Evolutionary conservation across 2,888 invertebrate species (phyloP), one percentile per base, ranked within the genome.

Genomic region (Tiliacea aurago): DNA sequence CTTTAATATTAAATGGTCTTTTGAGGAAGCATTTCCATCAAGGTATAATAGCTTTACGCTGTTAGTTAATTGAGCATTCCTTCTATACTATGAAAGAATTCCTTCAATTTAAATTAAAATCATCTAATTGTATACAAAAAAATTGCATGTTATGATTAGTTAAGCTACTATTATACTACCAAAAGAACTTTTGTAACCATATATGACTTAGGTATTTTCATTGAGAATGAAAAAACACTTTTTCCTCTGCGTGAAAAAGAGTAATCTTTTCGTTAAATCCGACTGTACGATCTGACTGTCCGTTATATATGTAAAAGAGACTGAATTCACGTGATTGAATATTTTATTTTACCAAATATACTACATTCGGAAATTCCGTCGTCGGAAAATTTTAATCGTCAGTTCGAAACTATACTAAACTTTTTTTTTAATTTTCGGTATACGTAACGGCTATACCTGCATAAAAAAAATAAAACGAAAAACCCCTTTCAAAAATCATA

Each of bases 321-420:
- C 51, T 55, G 78, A 67, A 78, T 78, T 53, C 37, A 20, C 15
- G 37, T 45, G 55, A 78, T 78, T 73, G 64, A 78, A 79, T 78
- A 69, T 69, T 79, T 78, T 53, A 62, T 79, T 78, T 68, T 13
- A 37, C 51, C 73, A 64, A n/a, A n/a, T n/a, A 62, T 68, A 41
- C 45, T 47, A 51, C 37, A 65, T 62, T 79, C 65, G 51, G 15
- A 49, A 55, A 47, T 66, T n/a, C 49, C 23, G 51, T 15, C 23
- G 45, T 28, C 9, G 49, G 43, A 41, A 47, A 18, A 20, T 63
- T 66, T 67, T 33, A n/a, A 78, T 47, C 41, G 41, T 20, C 71
- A 4, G 45, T 61, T 55, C n/a, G 18, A 37, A 65, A 62, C n/a
- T 43, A 20, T 5, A 0, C 41, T 1, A 4, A 11, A 7, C 0